Evolutionary conservation across 2,888 invertebrate species (phyloP).

Genomic region (Andrena trimmerana): DNA sequence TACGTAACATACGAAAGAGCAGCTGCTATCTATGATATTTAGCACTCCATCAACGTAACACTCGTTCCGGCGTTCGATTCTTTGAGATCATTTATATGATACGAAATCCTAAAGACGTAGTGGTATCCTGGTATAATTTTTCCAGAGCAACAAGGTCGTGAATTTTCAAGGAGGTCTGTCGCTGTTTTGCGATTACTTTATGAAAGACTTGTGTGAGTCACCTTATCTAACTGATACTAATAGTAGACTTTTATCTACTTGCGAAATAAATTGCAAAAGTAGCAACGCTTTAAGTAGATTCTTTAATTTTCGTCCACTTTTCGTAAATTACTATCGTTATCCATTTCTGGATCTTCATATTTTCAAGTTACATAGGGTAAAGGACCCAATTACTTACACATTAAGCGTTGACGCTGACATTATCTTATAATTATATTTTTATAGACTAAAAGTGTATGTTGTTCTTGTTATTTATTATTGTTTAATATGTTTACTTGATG

Average conservation of each 20-base stretch:
- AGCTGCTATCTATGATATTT: background rate
- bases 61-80: background rate
- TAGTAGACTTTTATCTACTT: slow-evolving; percentile 1
- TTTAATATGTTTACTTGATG: too few species aligned
- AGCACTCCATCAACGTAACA: background rate
- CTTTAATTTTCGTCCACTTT: too few species aligned
- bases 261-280: too few species aligned
- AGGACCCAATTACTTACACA: too few species aligned
- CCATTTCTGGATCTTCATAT: too few species aligned
- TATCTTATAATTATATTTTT: too few species aligned
- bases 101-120: background rate
- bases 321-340: too few species aligned
- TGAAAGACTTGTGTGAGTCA: background rate
- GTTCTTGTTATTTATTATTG: too few species aligned
- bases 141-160: background rate
- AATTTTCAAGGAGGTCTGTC: background rate
- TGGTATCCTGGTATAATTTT: background rate
- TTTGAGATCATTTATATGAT: background rate
- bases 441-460: too few species aligned
- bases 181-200: background rate
- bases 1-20: background rate
- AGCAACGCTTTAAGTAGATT: too few species aligned
- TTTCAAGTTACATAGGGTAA: background rate
- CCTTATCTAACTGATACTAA: background rate
- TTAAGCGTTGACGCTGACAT: too few species aligned